phyloP scores from a whole-genome alignment of 2,113 vertebrate species.

The Thryonomys swinderianus region DNA sequence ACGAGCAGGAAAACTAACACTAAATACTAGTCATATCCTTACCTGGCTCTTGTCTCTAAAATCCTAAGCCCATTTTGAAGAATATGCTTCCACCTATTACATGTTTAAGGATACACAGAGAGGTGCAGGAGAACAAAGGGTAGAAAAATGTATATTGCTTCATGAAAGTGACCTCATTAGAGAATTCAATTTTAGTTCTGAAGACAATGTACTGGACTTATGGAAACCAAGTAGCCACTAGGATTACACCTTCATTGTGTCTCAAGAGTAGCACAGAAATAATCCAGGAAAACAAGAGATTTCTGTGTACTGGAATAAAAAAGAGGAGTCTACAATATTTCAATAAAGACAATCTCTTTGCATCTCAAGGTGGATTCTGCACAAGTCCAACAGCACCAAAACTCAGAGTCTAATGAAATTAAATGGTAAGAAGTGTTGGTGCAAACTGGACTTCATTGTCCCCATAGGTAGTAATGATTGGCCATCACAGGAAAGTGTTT shows the following conservation, averaged over 20 bases:
- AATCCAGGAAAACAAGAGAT: neutral
- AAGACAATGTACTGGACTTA: neutral
- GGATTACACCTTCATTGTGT: neutral
- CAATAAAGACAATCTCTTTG: neutral
- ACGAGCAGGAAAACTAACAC: neutral
- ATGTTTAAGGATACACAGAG: neutral
- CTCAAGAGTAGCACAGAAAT: neutral
- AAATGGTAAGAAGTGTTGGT: neutral
- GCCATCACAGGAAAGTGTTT: neutral
- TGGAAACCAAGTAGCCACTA: neutral
- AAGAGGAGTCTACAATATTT: neutral
- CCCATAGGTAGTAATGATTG: neutral
- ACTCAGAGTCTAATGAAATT: neutral
- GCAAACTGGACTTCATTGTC: neutral
- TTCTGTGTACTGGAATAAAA: fast-evolving
- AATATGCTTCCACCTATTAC: neutral
- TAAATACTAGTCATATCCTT: neutral
- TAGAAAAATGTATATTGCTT: neutral
- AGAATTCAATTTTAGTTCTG: neutral
- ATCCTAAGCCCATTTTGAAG: neutral
- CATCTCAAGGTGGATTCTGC: neutral
- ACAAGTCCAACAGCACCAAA: neutral
- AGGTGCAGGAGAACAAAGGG: neutral
- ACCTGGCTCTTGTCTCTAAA: neutral
- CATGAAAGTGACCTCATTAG: neutral